A percentile compares a stretch with the other conserved stretches of the same genome.
These are phyloP conservation scores for Champsocephalus esox DNA, from an alignment of 2,797 vertebrate species.

Conservation along the genomic window DNA sequence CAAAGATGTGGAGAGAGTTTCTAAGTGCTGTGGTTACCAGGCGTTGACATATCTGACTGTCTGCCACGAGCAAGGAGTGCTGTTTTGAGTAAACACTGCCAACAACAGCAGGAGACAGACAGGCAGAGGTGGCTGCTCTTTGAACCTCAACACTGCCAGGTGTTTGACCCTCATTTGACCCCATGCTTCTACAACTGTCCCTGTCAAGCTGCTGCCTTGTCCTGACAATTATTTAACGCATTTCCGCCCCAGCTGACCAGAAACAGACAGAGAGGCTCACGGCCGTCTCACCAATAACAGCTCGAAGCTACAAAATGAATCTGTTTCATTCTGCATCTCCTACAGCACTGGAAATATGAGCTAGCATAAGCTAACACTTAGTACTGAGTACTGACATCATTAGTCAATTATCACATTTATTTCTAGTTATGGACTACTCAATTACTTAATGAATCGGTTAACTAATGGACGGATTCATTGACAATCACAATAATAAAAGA, in stretches of 20 bases:
- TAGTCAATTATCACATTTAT: background rate
- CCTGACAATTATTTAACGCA: slow-evolving; percentile 30
- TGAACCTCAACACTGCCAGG: slow-evolving; percentile 37
- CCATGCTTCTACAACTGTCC: slow-evolving; percentile 22
- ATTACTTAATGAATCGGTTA: background rate
- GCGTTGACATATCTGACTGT: slow-evolving; percentile 65
- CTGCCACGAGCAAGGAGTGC: slow-evolving; percentile 40
- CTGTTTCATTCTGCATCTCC: background rate
- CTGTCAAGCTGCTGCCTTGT: slow-evolving; percentile 22
- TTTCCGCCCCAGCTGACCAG: slow-evolving; percentile 24
- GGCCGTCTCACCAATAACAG: background rate
- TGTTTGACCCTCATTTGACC: slow-evolving; percentile 42
- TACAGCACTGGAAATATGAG: background rate
- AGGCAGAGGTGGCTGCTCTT: slow-evolving; percentile 31
- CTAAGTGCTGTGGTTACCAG: slow-evolving; percentile 35
- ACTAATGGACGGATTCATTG: background rate
- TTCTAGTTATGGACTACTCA: background rate
- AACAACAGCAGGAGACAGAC: slow-evolving; percentile 35
- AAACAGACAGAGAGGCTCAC: slow-evolving; percentile 12
- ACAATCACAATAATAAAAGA: background rate
- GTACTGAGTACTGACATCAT: background rate
- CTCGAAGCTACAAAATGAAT: background rate
- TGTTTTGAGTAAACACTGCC: slow-evolving; percentile 63
- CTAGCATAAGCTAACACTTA: background rate
- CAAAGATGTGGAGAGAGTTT: slow-evolving; percentile 47